Base-by-base conservation (phyloP, 2,797 vertebrate species). In the Pipistrellus kuhlii region DNA sequence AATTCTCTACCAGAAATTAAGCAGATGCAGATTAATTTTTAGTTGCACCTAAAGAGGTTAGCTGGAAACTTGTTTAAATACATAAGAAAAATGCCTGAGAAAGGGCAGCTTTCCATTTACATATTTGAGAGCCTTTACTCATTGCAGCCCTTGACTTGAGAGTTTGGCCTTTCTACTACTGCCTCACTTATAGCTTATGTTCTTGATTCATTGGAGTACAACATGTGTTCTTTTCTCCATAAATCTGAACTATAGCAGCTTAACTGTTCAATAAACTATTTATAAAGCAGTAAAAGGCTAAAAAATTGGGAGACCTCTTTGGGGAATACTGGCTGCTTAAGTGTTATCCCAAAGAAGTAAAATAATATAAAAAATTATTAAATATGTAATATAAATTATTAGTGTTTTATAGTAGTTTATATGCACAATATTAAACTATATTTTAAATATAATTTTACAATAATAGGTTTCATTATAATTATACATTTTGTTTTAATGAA, bases 381-480 rank as follows among this genome's bases (percentile, higher is more conserved):
- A 38, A 71, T 71, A 57, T 62, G 13, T 78, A 62, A 21, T 51
- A 87, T 69, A 48, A 87, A 75, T 32, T 27, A 59, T 35, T 72
- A 69, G 17, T 55, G 48, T 88, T 95, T 95, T 66, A 66, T 82
- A 85, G 68, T 83, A 95, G 11, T 66, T 90, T 71, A 44, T 87
- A 85, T 76, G 8, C 1, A 62, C 57, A 53, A 48, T 27, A 10
- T 35, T 80, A 32, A 32, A 91, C 1, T 62, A 78, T 12, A 48
- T 72, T 89, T 85, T 90, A 35, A 78, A 25, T 87, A 68, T 23
- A 15, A 25, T 7, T 82, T 59, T 91, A 82, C 71, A 75, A 64
- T 17, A 75, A 64, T 17, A 30, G 86, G n/a, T 64, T 30, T n/a
- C 23, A 71, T 72, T 82, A 38, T 8, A 83, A 48, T 69, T 32